phyloP scores from a whole-genome alignment of 2,888 invertebrate genomes.

The Argyresthia albistria region DNA sequence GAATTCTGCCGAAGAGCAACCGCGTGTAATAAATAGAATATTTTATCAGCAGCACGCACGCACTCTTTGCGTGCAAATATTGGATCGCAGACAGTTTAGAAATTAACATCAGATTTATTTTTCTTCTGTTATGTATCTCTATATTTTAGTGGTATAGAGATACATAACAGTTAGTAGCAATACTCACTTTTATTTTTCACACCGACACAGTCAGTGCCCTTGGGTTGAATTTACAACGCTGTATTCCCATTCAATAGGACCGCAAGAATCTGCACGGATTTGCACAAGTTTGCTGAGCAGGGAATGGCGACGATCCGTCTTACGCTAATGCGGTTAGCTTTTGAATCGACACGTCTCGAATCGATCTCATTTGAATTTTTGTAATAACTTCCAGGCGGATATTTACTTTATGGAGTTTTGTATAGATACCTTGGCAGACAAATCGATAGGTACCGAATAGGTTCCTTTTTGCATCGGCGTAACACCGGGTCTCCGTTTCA shows the following conservation, averaged over 20 bases:
- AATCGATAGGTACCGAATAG: too few relatives aligned
- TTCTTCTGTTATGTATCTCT: not conserved
- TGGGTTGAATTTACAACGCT: too few relatives aligned
- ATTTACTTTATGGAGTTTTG: not conserved
- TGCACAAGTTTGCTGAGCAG: not conserved
- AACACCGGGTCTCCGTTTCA: too few relatives aligned
- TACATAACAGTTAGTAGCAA: too few relatives aligned
- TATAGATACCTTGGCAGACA: not conserved
- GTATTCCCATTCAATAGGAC: too few relatives aligned
- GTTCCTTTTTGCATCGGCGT: too few relatives aligned
- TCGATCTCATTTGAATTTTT: slow-evolving; percentile 41
- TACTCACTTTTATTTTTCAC: too few relatives aligned
- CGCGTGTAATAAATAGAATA: slow-evolving; percentile 65
- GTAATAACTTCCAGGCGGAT: slow-evolving; percentile 18
- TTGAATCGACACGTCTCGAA: slow-evolving; percentile 36
- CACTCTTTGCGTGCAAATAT: slow-evolving; percentile 60
- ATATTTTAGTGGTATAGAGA: too few relatives aligned
- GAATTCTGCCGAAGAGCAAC: slow-evolving; percentile 40
- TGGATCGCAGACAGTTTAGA: slow-evolving; percentile 14
- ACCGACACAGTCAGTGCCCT: too few relatives aligned
- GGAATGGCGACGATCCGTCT: slow-evolving; percentile 6
- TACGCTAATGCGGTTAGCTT: slow-evolving; percentile 29
- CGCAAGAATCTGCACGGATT: too few relatives aligned
- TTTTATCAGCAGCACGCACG: slow-evolving; percentile 56
- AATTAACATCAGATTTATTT: not conserved